phyloP scores from a whole-genome alignment of 2,888 invertebrate species.

The Synergus gifuensis region DNA sequence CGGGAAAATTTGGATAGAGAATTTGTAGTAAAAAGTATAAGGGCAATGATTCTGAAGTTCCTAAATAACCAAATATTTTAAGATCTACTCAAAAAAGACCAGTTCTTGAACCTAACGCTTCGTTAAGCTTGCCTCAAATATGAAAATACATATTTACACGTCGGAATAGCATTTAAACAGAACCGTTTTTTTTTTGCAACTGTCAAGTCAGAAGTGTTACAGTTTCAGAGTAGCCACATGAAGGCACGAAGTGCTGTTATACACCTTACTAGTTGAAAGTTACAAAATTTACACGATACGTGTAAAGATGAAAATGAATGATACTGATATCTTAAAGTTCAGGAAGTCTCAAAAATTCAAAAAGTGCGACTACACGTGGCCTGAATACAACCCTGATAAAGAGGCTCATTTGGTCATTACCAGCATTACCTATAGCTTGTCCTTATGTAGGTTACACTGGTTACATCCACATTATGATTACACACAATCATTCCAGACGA shows the following conservation, averaged over 20 bases:
- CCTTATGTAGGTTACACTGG: conserved; percentile 53
- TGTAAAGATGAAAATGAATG: conserved; percentile 28
- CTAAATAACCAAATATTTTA: not conserved
- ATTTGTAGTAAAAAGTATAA: not conserved
- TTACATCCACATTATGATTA: conserved; percentile 41
- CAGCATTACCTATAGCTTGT: conserved; percentile 6
- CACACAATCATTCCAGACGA: conserved; percentile 17
- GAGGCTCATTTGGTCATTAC: conserved; percentile 51
- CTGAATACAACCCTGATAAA: conserved; percentile 50
- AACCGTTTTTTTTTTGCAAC: conserved; percentile 1
- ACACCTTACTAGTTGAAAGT: not conserved
- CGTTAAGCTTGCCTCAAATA: not conserved
- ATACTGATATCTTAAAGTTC: not conserved
- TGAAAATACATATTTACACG: not conserved
- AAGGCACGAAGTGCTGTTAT: not conserved
- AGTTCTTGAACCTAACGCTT: not conserved
- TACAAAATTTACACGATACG: conserved; percentile 4
- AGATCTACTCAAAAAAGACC: not conserved
- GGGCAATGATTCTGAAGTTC: not conserved
- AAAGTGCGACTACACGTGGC: conserved; percentile 44
- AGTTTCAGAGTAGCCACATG: not conserved
- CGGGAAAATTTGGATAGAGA: not conserved
- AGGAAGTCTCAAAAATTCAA: not conserved
- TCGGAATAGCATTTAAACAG: not conserved
- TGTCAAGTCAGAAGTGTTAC: conserved; percentile 2